A percentile compares a stretch with the other conserved stretches of the same genome.
Conservation (phyloP, 1,140 invertebrate species). For the Propsilocerus akamusi region DNA sequence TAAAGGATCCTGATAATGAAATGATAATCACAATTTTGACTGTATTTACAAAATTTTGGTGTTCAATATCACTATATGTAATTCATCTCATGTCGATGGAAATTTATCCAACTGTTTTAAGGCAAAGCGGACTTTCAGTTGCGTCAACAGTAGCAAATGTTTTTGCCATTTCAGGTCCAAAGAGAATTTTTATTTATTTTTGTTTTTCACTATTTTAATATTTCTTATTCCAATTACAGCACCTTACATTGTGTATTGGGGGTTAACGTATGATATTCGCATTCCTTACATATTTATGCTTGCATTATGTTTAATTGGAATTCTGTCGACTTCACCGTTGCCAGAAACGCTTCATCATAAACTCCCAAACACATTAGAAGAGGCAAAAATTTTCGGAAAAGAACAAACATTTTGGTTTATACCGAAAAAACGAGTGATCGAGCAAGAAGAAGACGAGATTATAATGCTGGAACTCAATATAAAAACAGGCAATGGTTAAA, state of each 20-base stretch:
- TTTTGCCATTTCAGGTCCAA: conserved; percentile 42
- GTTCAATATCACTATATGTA: conserved; percentile 39
- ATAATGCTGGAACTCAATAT: too few relatives aligned
- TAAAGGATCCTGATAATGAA: conserved; percentile 22
- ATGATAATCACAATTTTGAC: conserved; percentile 24
- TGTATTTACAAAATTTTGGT: conserved; percentile 37
- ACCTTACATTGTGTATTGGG: too few relatives aligned
- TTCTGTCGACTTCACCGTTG: conserved; percentile 34
- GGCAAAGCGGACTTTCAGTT: conserved; percentile 42
- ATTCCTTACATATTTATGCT: too few relatives aligned
- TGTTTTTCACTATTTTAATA: conserved; percentile 27
- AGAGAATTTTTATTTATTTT: conserved; percentile 39
- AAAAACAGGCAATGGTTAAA: too few relatives aligned
- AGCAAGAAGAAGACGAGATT: too few relatives aligned
- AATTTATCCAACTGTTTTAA: conserved; percentile 44
- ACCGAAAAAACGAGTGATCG: too few relatives aligned
- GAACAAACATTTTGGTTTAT: too few relatives aligned
- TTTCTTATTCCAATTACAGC: conserved; percentile 27
- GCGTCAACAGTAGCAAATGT: conserved; percentile 35
- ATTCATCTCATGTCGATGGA: conserved; percentile 43
- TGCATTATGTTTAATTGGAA: conserved; percentile 35
- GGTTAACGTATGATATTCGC: too few relatives aligned
- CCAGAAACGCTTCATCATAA: conserved; percentile 50
- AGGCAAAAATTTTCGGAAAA: conserved; percentile 46
- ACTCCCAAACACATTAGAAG: conserved; percentile 46